phyloP scores from a whole-genome alignment of 2,888 invertebrate species.

The Epinotia demarniana region DNA sequence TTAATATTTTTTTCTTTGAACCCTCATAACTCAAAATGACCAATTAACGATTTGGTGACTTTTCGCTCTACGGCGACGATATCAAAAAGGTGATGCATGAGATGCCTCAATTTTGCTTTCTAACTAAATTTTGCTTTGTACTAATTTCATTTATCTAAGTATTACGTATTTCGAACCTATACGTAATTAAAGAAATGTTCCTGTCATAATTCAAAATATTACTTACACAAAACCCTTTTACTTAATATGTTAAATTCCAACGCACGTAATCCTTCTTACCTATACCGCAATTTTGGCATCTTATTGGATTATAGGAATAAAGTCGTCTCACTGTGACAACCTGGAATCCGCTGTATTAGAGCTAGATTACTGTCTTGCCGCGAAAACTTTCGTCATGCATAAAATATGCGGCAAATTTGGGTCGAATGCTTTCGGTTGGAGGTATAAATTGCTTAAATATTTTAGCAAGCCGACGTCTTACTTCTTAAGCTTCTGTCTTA shows the following conservation, averaged over 20 bases:
- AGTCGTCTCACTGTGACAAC: conserved; percentile 29
- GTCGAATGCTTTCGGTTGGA: conserved; percentile 17
- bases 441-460: conserved; percentile 26
- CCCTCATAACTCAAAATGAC: no score
- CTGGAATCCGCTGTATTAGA: conserved; percentile 29
- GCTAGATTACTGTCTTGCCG: conserved; percentile 22
- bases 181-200: neutral
- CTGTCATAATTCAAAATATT: neutral
- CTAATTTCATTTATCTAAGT: no score
- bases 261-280: conserved; percentile 22
- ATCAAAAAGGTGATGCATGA: no score
- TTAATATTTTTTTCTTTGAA: no score
- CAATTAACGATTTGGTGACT: no score
- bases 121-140: no score
- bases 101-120: no score
- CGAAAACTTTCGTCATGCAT: conserved; percentile 41
- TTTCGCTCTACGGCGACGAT: no score
- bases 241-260: conserved; percentile 7
- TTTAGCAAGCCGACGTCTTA: neutral
- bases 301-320: conserved; percentile 37
- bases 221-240: conserved; percentile 3
- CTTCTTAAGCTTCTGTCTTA: no score
- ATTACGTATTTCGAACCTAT: neutral
- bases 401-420: conserved; percentile 34
- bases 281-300: conserved; percentile 29